Base-by-base conservation (phyloP, 2,888 invertebrate species). In the Polietes domitor region DNA sequence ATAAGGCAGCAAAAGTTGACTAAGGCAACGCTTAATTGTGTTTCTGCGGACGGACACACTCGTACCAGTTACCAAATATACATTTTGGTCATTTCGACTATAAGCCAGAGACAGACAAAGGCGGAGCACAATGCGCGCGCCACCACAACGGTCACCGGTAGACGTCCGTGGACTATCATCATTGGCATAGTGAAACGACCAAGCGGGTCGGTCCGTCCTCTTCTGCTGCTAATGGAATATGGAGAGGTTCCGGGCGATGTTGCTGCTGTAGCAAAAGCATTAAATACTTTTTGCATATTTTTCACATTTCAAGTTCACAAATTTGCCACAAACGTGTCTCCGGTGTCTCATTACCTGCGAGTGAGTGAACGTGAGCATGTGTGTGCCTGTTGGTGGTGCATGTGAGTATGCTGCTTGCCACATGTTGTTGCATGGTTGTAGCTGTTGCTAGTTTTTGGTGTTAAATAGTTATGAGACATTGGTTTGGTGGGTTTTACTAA, bases 211-310 rank as follows among this genome's bases (percentile, higher is more conserved):
- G 15, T 70, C 19, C 72, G 77, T 77, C 85, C 86, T 82, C 85
- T 86, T 65, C 85, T 85, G 85, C 87, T 68, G 21, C 43, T 68
- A 68, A 68, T 68, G 68, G 68, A 41, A 61, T 63, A 74, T 80
- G 83, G 83, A 85, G 85, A 84, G 85, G 73, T 74, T 28, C 12
- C 70, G 50, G 50, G 24, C n/a, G 61, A 50, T 78, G 17, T 43
- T 82, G 6, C 70, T 37, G 61, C 77, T 77, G 81, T 76, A 43
- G 68, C 80, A 75, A 55, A 41, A 79, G 65, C 81, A 61, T 78
- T 82, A 77, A 82, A 82, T 63, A 71, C 65, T 77, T 82, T 86
- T 85, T 85, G 86, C 84, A 85, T 86, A 85, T 85, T 86, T 85
- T 83, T 86, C 81, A 79, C 85, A 85, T 86, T 86, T 84, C 83